Percentiles rank a stretch among this genome's conserved stretches.
These are phyloP conservation scores for Pogonognathellus flavescens DNA, from an alignment of 1,140 invertebrate species.

Conservation along the genomic window DNA sequence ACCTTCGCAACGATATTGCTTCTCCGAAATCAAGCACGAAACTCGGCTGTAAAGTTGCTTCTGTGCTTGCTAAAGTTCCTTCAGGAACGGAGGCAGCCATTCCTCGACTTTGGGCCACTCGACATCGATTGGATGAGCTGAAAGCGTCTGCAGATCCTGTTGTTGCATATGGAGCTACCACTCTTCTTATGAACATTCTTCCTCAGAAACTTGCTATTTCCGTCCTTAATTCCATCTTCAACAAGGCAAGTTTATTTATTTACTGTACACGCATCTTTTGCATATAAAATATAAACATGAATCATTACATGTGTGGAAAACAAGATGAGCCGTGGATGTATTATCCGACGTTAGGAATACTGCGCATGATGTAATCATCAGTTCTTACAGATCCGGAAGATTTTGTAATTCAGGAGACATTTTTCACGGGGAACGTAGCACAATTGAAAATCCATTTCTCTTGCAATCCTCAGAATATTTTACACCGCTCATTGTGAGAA, in stretches of 20 bases:
- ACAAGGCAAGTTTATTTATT: conserved; percentile 60
- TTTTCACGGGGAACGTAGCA: too few species aligned
- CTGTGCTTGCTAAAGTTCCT: conserved; percentile 72
- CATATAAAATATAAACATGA: too few species aligned
- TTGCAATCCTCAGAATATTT: too few species aligned
- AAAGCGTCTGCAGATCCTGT: conserved; percentile 73
- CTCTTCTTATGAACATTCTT: conserved; percentile 69
- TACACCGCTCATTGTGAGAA: too few species aligned
- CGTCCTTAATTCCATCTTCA: conserved; percentile 62
- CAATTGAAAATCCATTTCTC: too few species aligned
- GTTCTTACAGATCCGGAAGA: neutral
- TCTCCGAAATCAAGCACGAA: conserved; percentile 67
- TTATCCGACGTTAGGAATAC: neutral
- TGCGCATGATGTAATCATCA: too few species aligned
- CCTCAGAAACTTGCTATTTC: conserved; percentile 60
- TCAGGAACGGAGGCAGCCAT: conserved; percentile 75
- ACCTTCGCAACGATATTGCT: conserved; percentile 70
- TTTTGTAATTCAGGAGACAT: too few species aligned
- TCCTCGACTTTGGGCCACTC: conserved; percentile 75
- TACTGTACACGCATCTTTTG: too few species aligned
- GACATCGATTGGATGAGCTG: conserved; percentile 72
- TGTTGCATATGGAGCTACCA: conserved; percentile 72
- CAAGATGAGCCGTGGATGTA: neutral
- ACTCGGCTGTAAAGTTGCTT: conserved; percentile 71
- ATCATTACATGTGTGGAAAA: neutral